These are phyloP conservation scores for Drosophila obscura DNA, from an alignment of 1,140 invertebrate species.

Conservation along the genomic window DNA sequence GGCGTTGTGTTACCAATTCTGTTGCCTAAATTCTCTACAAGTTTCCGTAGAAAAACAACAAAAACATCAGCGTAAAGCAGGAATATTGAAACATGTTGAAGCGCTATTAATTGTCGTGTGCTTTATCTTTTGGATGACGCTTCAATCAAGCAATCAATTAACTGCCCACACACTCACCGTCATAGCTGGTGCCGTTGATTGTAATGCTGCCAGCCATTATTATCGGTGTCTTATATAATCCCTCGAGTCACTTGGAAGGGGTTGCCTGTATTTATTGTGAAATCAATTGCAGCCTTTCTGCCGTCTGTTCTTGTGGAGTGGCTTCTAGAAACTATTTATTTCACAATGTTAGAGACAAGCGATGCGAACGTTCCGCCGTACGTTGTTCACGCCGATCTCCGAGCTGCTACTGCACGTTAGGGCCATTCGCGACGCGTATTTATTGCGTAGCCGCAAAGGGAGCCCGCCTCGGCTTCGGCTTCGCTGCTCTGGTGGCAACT, in stretches of 20 bases:
- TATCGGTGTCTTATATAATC: constrained; percentile 50
- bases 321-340: constrained; percentile 39
- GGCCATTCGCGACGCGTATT: constrained; percentile 10
- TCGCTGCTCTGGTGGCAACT: background rate
- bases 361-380: constrained; percentile 5
- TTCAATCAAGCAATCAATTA: constrained; percentile 24
- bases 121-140: constrained; percentile 4
- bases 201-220: constrained; percentile 56
- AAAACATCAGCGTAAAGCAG: background rate
- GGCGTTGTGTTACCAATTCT: too few species aligned
- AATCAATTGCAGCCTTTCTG: constrained; percentile 26
- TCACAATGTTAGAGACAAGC: constrained; percentile 11
- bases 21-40: too few species aligned
- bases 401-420: constrained; percentile 23
- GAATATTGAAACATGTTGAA: background rate
- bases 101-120: background rate
- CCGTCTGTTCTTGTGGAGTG: background rate
- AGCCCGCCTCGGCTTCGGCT: background rate
- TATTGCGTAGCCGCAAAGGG: constrained; percentile 7
- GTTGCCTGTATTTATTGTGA: constrained; percentile 25
- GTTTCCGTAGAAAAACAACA: too few species aligned
- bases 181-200: constrained; percentile 65
- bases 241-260: constrained; percentile 30
- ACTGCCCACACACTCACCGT: constrained; percentile 49
- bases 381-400: constrained; percentile 17